Evolutionary conservation across 2,888 invertebrate species (phyloP).

Genomic region (Ferrisia virgata): DNA sequence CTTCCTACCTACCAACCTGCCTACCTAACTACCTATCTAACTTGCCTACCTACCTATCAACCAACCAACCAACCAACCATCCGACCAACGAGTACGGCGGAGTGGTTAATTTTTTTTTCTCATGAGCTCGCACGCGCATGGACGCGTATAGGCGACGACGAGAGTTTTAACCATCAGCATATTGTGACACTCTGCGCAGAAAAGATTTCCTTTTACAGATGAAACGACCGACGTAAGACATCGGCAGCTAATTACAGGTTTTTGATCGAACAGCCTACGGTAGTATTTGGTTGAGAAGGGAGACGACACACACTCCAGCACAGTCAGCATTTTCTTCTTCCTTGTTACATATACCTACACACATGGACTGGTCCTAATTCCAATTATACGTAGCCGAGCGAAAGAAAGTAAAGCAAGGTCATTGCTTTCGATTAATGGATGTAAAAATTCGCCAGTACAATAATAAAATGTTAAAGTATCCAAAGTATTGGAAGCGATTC

Average conservation of each 20-base stretch:
- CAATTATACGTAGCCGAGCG: not conserved
- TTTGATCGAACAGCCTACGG: not conserved
- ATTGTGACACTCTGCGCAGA: not conserved
- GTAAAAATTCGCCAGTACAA: no score
- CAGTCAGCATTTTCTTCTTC: not conserved
- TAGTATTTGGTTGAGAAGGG: not conserved
- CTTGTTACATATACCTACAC: not conserved
- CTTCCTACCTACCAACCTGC: no score
- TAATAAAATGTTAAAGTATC: no score
- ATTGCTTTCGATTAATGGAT: not conserved
- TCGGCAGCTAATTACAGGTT: not conserved
- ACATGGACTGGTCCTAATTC: not conserved
- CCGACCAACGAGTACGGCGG: not conserved
- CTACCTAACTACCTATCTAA: no score
- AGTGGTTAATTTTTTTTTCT: not conserved
- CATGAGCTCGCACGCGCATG: not conserved
- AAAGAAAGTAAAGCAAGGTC: not conserved
- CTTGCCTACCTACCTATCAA: no score
- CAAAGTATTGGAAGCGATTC: no score
- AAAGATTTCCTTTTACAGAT: constrained; percentile 1
- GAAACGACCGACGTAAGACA: not conserved
- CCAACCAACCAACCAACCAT: no score
- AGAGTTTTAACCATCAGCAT: not conserved
- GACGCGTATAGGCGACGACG: not conserved
- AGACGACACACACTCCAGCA: no score